Evolutionary conservation across 2,888 invertebrate genomes (phyloP), one percentile per base, ranked within the genome.

Genomic region (Ormyrus pomaceus): DNA sequence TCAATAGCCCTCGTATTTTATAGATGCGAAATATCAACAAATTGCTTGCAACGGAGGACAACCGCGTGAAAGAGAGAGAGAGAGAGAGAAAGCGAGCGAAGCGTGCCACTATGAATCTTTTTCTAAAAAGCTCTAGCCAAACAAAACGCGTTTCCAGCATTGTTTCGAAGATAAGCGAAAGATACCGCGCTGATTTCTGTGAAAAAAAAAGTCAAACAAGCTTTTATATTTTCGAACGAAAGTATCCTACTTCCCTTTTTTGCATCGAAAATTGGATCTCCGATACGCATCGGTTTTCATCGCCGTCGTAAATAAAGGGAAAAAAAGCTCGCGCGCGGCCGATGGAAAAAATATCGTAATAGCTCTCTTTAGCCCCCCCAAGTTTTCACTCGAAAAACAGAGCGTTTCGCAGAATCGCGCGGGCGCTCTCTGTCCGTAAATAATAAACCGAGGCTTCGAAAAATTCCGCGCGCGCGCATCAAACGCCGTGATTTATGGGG

Each of bases 1-100:
- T 61, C 69, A 48, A 69, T 56, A 19, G 55, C 56, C 11, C 59
- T 58, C 58, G 45, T 70, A 70, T 59, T 70, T 70, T 59, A 70
- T 70, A 55, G 70, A 13, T 59, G 13, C 5, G n/a, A 34, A 55
- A 34, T 11, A 69, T 55, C 69, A 48, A 69, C 56, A 34, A 69
- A 56, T 56, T n/a, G 46, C 56, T 11, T 1, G 55, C 45, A 68
- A 45, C 55, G 34, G 9, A 45, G 34, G 34, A 34, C 34, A 51
- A 55, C 68, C 45, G 46, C 53, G 11, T 11, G 11, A 45, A 56
- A 56, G 34, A 34, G 34, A 34, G 34, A 34, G 34, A 34, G 34
- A 34, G 34, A 34, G 34, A 34, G 34, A 34, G 34, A 34, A 19
- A 19, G 19, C 19, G 34, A 34, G 34, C 13, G 56, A 59, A 70